Conservation (phyloP, 2,113 vertebrate species). For the Psittacus erithacus region DNA sequence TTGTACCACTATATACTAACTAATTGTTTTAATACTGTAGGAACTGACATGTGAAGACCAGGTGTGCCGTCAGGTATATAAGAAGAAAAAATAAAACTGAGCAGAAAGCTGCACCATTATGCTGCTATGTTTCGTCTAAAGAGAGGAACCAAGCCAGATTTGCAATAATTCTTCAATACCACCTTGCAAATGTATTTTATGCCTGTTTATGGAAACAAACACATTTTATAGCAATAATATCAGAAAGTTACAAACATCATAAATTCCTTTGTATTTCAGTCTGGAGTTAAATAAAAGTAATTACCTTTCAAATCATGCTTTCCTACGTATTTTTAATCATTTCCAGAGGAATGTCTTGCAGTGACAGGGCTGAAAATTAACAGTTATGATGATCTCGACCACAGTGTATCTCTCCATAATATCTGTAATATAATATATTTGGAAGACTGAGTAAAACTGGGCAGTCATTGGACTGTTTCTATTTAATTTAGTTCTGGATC, state of each 20-base stretch:
- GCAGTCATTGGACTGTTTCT: neutral
- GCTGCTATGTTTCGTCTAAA: neutral
- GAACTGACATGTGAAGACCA: slow-evolving; percentile 87
- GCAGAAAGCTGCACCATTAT: neutral
- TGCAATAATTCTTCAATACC: neutral
- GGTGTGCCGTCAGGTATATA: slow-evolving; percentile 90
- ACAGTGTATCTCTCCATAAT: neutral
- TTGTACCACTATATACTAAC: neutral
- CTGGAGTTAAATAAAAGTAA: slow-evolving; percentile 53
- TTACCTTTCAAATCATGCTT: neutral
- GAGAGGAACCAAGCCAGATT: neutral
- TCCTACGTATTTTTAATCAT: neutral
- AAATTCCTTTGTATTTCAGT: neutral
- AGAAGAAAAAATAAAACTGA: slow-evolving; percentile 77
- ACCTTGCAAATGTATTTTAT: neutral
- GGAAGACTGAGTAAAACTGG: neutral
- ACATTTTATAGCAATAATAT: neutral
- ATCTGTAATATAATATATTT: neutral
- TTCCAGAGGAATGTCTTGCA: neutral
- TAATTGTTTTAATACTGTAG: slow-evolving; percentile 72
- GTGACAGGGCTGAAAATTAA: slow-evolving; percentile 18
- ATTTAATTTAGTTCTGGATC: slow-evolving; percentile 19
- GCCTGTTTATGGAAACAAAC: neutral
- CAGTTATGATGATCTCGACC: neutral
- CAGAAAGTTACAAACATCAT: neutral